These are phyloP conservation scores for Pollenia labialis DNA, from an alignment of 2,888 invertebrate species.

Conservation along the genomic window DNA sequence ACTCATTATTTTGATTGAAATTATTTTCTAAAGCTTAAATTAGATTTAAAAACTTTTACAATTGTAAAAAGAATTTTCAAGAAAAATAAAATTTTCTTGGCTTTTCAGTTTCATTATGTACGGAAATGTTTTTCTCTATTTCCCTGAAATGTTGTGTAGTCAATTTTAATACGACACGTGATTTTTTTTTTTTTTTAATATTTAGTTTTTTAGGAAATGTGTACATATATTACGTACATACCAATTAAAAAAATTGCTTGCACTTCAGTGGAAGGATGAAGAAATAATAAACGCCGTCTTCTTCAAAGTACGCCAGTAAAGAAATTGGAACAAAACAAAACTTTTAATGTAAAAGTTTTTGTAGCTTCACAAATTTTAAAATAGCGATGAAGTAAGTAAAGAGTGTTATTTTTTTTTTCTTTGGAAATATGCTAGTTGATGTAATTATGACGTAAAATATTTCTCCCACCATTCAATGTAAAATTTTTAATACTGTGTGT, in stretches of 20 bases:
- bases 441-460: too few relatives aligned
- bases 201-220: neutral
- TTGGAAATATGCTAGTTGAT: too few relatives aligned
- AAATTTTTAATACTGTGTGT: too few relatives aligned
- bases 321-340: constrained; percentile 7
- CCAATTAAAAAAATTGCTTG: neutral
- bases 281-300: neutral
- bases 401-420: too few relatives aligned
- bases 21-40: neutral
- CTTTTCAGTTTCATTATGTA: neutral
- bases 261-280: neutral
- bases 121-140: neutral
- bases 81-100: neutral
- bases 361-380: neutral
- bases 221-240: neutral
- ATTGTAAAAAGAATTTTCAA: neutral
- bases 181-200: neutral
- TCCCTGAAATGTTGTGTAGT: neutral
- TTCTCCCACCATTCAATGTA: too few relatives aligned
- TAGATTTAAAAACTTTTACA: constrained; percentile 22
- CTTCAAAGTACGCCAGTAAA: neutral
- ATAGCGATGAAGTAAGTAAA: too few relatives aligned
- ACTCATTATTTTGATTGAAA: constrained; percentile 20
- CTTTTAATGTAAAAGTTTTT: constrained; percentile 40
- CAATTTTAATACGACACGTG: constrained; percentile 17